Percentiles rank a stretch among this genome's conserved stretches.
These are phyloP conservation scores for Drosophila obscura DNA, from an alignment of 1,140 invertebrate genomes.

Conservation along the genomic window DNA sequence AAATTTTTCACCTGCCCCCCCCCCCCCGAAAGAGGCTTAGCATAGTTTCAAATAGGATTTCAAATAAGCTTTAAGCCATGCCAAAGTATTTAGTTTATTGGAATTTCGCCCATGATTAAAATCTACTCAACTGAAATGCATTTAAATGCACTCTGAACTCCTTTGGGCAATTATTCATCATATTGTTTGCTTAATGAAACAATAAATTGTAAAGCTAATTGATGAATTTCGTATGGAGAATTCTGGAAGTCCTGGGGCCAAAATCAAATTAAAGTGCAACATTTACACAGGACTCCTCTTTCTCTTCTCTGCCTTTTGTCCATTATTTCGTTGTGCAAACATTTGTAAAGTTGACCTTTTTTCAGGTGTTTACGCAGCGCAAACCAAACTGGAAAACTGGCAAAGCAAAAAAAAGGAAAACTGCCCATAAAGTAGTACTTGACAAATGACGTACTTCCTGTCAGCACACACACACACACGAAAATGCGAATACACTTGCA, in stretches of 20 bases:
- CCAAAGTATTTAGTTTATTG: too few species aligned
- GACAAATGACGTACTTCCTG: conserved; percentile 68
- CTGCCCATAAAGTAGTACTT: conserved; percentile 57
- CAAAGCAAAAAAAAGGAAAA: conserved; percentile 23
- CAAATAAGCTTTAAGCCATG: too few species aligned
- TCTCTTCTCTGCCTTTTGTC: conserved; percentile 5
- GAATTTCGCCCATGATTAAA: too few species aligned
- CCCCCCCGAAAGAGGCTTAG: too few species aligned
- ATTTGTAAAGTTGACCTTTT: conserved; percentile 47
- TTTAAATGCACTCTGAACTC: too few species aligned
- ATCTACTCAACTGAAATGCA: too few species aligned
- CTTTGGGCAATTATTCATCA: conserved; percentile 27
- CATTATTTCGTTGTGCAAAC: conserved; percentile 32
- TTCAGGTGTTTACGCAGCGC: conserved; percentile 37
- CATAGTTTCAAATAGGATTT: not conserved
- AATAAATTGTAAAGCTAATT: conserved; percentile 24
- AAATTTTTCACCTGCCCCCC: not conserved
- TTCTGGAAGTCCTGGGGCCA: not conserved
- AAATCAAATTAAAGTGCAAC: conserved; percentile 20
- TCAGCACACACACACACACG: conserved; percentile 22
- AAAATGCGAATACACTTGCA: conserved; percentile 13
- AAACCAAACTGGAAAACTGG: conserved; percentile 30
- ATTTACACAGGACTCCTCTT: conserved; percentile 2
- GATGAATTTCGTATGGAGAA: conserved; percentile 31
- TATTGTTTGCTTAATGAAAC: conserved; percentile 23